A percentile compares a stretch with the other conserved stretches of the same genome.
Evolutionary conservation across 2,113 vertebrate genomes (phyloP).

Genomic region (Poeciliopsis turrubarensis): DNA sequence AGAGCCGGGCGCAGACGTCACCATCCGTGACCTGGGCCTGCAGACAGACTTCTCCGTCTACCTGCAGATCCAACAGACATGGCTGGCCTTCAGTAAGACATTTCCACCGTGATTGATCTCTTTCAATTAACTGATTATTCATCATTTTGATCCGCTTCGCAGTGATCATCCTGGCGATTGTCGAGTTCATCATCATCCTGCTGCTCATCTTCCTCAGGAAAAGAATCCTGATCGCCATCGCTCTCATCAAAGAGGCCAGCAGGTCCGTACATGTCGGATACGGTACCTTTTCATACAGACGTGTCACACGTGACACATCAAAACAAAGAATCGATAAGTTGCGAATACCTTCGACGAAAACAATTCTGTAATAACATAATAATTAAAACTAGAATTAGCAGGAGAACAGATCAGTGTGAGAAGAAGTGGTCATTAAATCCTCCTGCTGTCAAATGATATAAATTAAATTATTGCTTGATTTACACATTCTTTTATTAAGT

Average conservation of each 20-base stretch:
- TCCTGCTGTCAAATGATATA: too few relatives aligned
- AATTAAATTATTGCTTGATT: too few relatives aligned
- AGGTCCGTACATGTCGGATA: constrained; percentile 74
- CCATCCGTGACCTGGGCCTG: constrained; percentile 89
- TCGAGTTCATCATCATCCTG: constrained; percentile 89
- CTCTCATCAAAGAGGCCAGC: constrained; percentile 95
- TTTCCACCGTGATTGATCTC: background rate
- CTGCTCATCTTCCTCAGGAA: constrained; percentile 95
- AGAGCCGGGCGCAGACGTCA: constrained; percentile 84
- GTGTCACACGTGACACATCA: too few relatives aligned
- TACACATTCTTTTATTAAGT: background rate
- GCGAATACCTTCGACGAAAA: too few relatives aligned
- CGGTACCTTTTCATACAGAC: too few relatives aligned
- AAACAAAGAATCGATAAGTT: too few relatives aligned
- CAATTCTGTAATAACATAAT: too few relatives aligned
- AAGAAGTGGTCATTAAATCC: too few relatives aligned
- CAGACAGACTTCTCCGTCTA: constrained; percentile 91
- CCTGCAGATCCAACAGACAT: constrained; percentile 92
- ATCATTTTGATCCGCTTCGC: constrained; percentile 25
- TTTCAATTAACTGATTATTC: background rate
- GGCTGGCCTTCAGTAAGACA: constrained; percentile 91
- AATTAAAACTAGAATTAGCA: too few relatives aligned
- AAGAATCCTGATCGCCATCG: constrained; percentile 91
- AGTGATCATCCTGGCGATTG: constrained; percentile 92
- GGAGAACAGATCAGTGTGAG: too few relatives aligned